Evolutionary conservation across 2,113 vertebrate genomes (phyloP), one percentile per base, ranked within the genome.

Genomic region (Polyodon spathula): DNA sequence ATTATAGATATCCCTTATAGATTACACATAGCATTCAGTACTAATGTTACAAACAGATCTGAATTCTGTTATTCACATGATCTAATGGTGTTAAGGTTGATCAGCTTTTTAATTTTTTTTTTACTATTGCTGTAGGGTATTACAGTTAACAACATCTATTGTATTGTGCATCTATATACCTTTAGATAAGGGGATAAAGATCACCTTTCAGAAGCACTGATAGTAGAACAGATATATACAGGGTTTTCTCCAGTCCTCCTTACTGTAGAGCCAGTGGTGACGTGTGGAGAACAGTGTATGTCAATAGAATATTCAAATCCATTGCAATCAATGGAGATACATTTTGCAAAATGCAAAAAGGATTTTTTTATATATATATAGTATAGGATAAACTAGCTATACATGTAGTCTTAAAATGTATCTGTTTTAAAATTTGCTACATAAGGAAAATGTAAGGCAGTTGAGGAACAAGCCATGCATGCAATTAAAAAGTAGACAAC

Each of bases 331-430:
- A 84, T 84, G 81, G 79, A 81, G 76, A 84, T 83, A 63, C 68
- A 73, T 81, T 88, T 85, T 84, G 83, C 84, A 77, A 77, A 82
- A 75, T 81, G 84, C 80, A 86, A 86, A 87, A 80, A 63, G 70
- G 70, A 44, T 44, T 12, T 12, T 44, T n/a, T n/a, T n/a, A n/a
- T n/a, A n/a, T n/a, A n/a, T 69, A 61, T 73, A 68, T 65, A 60
- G 44, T 78, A 75, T 61, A 71, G 55, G 77, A 65, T 71, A 72
- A 72, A 76, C 66, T 43, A 71, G 63, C 61, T 75, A 69, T 78
- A 78, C 63, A 67, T 68, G 68, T 65, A 41, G 40, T 54, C 52
- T 50, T 48, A 40, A 48, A 37, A 42, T 57, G 11, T 71, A 73
- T 42, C 46, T 70, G 73, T 58, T 62, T 72, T 66, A 71, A 56